phyloP scores from a whole-genome alignment of 1,140 invertebrate species.

The Brachionus koreanus region DNA sequence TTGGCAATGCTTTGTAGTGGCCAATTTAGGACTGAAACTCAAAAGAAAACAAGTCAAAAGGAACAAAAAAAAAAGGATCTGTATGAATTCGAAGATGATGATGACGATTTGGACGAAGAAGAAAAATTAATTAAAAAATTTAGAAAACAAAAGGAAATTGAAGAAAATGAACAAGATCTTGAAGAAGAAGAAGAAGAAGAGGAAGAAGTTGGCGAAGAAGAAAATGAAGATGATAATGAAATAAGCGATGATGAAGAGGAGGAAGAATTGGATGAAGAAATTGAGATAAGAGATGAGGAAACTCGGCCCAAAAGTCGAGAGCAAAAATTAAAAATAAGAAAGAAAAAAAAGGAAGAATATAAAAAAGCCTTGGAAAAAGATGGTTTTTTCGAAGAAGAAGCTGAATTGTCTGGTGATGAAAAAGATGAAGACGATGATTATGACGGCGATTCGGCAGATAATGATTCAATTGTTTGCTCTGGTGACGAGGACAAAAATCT shows the following conservation, averaged over 20 bases:
- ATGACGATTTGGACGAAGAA: neutral
- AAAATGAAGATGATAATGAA: neutral
- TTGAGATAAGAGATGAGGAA: neutral
- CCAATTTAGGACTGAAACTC: neutral
- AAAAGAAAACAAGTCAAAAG: neutral
- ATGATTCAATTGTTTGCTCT: conserved; percentile 25
- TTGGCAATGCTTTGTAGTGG: conserved; percentile 43
- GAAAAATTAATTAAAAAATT: neutral
- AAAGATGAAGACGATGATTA: conserved; percentile 14
- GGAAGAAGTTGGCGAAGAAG: neutral
- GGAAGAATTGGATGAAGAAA: conserved; percentile 29
- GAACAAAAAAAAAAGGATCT: neutral
- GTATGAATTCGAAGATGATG: neutral
- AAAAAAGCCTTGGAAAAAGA: conserved; percentile 31
- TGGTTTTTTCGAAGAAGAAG: conserved; percentile 38
- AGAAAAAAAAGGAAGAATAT: conserved; percentile 6
- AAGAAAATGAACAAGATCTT: neutral
- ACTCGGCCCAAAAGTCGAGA: neutral
- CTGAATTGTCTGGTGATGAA: conserved; percentile 29
- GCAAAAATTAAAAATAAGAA: conserved; percentile 2
- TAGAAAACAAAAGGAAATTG: neutral
- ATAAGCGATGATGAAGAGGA: neutral
- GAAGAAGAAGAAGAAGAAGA: neutral
- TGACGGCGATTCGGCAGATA: conserved; percentile 13
- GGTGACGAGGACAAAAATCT: conserved; percentile 30